A percentile compares a stretch with the other conserved stretches of the same genome.
phyloP scores from a whole-genome alignment of 2,797 vertebrate genomes.

The Poeciliopsis turneri region DNA sequence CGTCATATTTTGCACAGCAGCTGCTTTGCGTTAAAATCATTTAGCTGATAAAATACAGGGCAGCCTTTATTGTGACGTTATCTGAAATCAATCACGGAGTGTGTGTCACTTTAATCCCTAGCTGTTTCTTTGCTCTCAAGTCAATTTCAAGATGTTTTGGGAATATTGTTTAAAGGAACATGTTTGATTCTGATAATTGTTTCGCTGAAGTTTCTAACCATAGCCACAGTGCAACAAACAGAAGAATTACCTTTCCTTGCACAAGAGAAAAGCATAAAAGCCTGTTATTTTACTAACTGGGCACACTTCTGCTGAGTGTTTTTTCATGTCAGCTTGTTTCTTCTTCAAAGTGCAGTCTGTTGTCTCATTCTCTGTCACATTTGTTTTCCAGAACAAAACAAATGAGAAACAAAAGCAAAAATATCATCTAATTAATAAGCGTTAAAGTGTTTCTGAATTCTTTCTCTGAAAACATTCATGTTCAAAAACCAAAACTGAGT shows the following conservation, averaged over 20 bases:
- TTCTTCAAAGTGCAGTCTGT: background rate
- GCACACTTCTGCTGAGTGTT: background rate
- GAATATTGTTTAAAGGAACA: background rate
- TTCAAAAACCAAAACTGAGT: background rate
- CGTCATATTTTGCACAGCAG: constrained; percentile 12
- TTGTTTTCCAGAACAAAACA: background rate
- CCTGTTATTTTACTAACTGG: background rate
- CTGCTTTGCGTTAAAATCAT: constrained; percentile 17
- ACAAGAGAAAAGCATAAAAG: background rate
- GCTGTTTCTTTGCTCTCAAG: background rate
- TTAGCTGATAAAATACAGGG: constrained; percentile 10
- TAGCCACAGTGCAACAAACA: background rate
- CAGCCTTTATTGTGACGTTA: constrained; percentile 12
- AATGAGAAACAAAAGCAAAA: background rate
- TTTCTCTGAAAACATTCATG: background rate
- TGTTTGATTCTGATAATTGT: background rate
- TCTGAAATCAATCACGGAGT: constrained; percentile 9
- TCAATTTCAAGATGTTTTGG: background rate
- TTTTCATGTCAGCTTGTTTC: background rate
- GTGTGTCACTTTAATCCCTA: background rate
- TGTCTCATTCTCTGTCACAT: background rate
- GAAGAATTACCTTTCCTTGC: background rate
- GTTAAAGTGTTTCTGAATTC: background rate
- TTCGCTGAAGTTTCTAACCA: background rate
- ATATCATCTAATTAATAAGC: background rate